Evolutionary conservation across 2,888 invertebrate genomes (phyloP).

Genomic region (Ellobium chinense): DNA sequence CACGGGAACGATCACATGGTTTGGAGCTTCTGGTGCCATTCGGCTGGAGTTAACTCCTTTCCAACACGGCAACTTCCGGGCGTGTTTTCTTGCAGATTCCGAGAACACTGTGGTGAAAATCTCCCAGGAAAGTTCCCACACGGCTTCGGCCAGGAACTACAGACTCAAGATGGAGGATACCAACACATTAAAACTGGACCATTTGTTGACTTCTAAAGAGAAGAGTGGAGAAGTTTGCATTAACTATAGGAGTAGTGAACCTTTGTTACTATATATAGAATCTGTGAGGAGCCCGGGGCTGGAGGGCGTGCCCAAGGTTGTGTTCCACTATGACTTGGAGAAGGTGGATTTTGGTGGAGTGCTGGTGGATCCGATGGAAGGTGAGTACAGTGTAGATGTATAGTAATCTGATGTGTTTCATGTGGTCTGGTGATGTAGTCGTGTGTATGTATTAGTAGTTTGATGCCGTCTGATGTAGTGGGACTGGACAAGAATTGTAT

Average conservation of each 20-base stretch:
- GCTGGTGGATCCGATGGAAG: slow-evolving; percentile 17
- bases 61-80: slow-evolving; percentile 18
- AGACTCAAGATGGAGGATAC: not conserved
- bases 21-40: slow-evolving; percentile 33
- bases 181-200: slow-evolving; percentile 20
- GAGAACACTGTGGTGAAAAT: slow-evolving; percentile 31
- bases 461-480: too few species aligned
- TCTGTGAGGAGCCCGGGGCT: slow-evolving; percentile 9
- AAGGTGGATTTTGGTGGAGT: not conserved
- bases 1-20: slow-evolving; percentile 42
- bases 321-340: slow-evolving; percentile 39
- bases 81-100: slow-evolving; percentile 32
- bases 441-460: too few species aligned
- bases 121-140: slow-evolving; percentile 14
- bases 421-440: too few species aligned
- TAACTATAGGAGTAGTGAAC: not conserved
- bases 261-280: slow-evolving; percentile 36
- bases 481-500: too few species aligned
- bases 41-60: slow-evolving; percentile 36
- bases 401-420: too few species aligned
- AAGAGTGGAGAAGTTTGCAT: slow-evolving; percentile 33
- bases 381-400: slow-evolving; percentile 1
- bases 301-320: slow-evolving; percentile 30
- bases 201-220: not conserved
- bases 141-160: slow-evolving; percentile 6